A percentile compares a stretch with the other conserved stretches of the same genome.
These are phyloP conservation scores for Aphaenogaster rudis DNA, from an alignment of 1,140 invertebrate species.

Conservation along the genomic window DNA sequence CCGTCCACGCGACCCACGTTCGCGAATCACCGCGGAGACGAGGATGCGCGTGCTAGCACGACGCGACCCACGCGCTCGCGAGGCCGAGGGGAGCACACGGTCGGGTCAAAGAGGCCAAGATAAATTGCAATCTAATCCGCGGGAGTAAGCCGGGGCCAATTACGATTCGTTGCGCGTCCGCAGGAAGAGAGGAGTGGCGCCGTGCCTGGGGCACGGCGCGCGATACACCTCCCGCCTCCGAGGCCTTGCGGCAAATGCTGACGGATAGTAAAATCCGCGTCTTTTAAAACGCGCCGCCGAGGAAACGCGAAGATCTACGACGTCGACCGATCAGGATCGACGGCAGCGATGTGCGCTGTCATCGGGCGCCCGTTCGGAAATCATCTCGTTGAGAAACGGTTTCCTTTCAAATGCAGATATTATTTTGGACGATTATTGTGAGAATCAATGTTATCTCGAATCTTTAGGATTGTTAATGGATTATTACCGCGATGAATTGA, in stretches of 20 bases:
- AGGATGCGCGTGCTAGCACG: constrained; percentile 35
- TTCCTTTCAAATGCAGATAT: background rate
- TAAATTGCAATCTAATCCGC: constrained; percentile 72
- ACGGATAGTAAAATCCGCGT: constrained; percentile 26
- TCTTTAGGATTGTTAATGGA: background rate
- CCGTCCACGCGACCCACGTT: background rate
- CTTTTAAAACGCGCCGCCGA: constrained; percentile 58
- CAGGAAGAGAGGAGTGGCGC: constrained; percentile 60
- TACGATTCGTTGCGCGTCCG: constrained; percentile 52
- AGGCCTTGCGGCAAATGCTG: constrained; percentile 64
- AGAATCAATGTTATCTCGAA: background rate
- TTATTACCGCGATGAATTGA: background rate
- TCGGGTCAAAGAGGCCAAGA: constrained; percentile 70
- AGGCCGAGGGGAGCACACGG: constrained; percentile 36
- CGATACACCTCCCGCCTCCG: constrained; percentile 32
- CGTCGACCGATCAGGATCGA: constrained; percentile 23
- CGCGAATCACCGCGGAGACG: background rate
- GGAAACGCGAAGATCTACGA: constrained; percentile 55
- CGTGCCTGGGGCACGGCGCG: constrained; percentile 9
- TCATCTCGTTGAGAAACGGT: background rate
- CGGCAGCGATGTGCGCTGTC: background rate
- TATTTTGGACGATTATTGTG: background rate
- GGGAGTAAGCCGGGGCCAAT: constrained; percentile 49
- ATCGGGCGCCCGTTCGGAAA: background rate
- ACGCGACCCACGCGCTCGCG: constrained; percentile 42